Evolutionary conservation across 2,113 vertebrate genomes (phyloP).

Genomic region (Aptenodytes forsteri): DNA sequence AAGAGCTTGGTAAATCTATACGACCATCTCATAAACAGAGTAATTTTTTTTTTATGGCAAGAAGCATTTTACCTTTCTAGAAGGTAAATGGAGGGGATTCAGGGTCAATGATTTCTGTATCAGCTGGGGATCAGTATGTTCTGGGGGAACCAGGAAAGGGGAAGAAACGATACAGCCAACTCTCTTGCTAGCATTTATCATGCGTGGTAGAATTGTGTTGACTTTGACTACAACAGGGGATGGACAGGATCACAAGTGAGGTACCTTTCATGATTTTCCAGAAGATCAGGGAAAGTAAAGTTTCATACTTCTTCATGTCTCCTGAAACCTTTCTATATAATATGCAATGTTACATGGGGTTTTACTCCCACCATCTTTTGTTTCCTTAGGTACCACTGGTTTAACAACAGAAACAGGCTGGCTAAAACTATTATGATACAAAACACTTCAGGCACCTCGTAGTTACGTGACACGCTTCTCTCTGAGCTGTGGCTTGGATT

Average conservation of each 20-base stretch:
- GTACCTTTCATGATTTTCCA: not conserved
- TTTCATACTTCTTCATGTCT: not conserved
- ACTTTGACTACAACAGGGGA: not conserved
- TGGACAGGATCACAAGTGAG: not conserved
- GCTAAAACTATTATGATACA: not conserved
- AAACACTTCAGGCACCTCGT: not conserved
- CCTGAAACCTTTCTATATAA: not conserved
- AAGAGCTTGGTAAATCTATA: not conserved
- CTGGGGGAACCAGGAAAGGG: not conserved
- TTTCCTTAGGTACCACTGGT: not conserved
- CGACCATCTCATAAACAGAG: not conserved
- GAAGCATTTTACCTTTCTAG: not conserved
- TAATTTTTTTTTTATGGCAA: not conserved
- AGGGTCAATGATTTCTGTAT: not conserved
- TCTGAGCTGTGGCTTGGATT: not conserved
- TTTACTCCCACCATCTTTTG: not conserved
- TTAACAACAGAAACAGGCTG: not conserved
- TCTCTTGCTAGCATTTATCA: not conserved
- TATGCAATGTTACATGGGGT: not conserved
- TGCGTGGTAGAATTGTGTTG: not conserved
- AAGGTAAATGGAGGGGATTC: not conserved
- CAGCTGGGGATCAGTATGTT: not conserved
- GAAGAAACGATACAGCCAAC: not conserved
- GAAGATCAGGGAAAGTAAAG: not conserved
- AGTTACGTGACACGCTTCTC: not conserved